These are phyloP conservation scores for Sinocyclocheilus rhinocerous DNA, from an alignment of 2,113 vertebrate species.

Conservation along the genomic window DNA sequence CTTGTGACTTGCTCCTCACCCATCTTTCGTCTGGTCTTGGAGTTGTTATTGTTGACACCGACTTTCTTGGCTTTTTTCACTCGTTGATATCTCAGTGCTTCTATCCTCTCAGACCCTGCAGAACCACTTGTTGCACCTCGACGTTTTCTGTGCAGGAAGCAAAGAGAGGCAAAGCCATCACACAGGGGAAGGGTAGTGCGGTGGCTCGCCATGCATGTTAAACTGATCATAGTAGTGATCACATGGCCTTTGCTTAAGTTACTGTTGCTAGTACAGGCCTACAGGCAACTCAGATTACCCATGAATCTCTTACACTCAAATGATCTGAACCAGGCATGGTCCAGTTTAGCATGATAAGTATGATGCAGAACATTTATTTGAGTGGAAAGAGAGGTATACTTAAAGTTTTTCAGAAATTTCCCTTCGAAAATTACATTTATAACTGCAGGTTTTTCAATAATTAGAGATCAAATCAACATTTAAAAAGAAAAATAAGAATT, in stretches of 20 bases:
- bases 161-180: conserved; percentile 66
- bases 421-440: not conserved
- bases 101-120: conserved; percentile 98
- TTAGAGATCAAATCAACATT: too few species aligned
- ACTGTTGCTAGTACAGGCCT: conserved; percentile 64
- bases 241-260: conserved; percentile 57
- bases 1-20: conserved; percentile 75
- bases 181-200: conserved; percentile 53
- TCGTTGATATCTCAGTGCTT: conserved; percentile 98
- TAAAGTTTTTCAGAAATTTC: not conserved
- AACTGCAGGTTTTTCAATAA: too few species aligned
- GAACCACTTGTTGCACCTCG: conserved; percentile 77
- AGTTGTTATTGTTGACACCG: conserved; percentile 90
- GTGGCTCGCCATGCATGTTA: conserved; percentile 59
- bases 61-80: conserved; percentile 98
- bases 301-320: conserved; percentile 11
- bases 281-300: conserved; percentile 67
- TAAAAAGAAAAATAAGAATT: too few species aligned
- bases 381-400: conserved; percentile 53
- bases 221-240: conserved; percentile 54
- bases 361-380: conserved; percentile 50
- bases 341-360: conserved; percentile 48
- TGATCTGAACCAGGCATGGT: conserved; percentile 33
- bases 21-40: conserved; percentile 92
- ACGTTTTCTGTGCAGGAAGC: conserved; percentile 77